Conservation (phyloP, 1,140 invertebrate genomes). For the Temnothorax longispinosus region DNA sequence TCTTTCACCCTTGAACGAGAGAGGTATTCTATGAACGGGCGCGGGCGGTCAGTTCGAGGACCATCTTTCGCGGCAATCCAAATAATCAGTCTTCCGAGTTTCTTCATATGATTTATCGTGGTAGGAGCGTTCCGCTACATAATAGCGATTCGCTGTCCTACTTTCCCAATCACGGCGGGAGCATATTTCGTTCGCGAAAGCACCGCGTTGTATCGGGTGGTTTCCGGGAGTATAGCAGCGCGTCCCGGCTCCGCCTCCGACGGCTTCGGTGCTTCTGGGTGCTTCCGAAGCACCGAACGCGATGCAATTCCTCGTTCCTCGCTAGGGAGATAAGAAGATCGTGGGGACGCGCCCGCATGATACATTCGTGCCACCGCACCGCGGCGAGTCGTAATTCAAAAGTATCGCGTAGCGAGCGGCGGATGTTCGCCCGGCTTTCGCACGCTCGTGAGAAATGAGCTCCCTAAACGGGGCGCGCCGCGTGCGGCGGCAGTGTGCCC, state of each 20-base stretch:
- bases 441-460: slow-evolving; percentile 67
- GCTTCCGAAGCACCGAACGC: slow-evolving; percentile 5
- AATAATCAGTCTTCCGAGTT: slow-evolving; percentile 39
- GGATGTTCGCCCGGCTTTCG: slow-evolving; percentile 53
- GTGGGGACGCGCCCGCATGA: slow-evolving; percentile 19
- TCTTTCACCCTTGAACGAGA: background rate
- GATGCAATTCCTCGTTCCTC: slow-evolving; percentile 31
- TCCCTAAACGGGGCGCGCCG: slow-evolving; percentile 60
- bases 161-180: slow-evolving; percentile 57
- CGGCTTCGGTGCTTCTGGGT: background rate
- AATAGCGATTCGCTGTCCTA: slow-evolving; percentile 42
- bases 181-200: slow-evolving; percentile 28
- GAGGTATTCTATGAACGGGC: too few relatives aligned
- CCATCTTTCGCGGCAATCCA: slow-evolving; percentile 21
- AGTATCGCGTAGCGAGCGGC: slow-evolving; percentile 55
- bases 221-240: slow-evolving; percentile 4
- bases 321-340: slow-evolving; percentile 56
- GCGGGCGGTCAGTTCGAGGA: background rate
- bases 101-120: slow-evolving; percentile 19
- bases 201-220: slow-evolving; percentile 15
- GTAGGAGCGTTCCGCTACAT: slow-evolving; percentile 9
- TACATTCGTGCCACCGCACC: slow-evolving; percentile 25
- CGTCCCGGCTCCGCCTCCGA: background rate
- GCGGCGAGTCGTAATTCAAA: slow-evolving; percentile 68
- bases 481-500: background rate